Conservation (phyloP, 2,888 invertebrate species). For the Hoplodrina blanda region DNA sequence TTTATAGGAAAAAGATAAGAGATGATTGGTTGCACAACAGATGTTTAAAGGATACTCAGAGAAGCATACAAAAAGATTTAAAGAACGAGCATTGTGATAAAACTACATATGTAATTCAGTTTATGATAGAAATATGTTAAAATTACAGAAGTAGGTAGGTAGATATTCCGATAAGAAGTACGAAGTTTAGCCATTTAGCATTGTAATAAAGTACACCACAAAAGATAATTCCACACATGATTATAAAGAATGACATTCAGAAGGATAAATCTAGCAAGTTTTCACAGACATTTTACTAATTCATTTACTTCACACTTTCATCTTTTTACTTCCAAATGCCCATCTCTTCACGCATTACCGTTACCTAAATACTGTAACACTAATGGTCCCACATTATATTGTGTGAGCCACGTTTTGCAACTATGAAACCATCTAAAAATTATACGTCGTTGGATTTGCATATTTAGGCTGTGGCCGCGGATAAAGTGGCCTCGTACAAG, state of each 20-base stretch:
- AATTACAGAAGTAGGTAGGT: constrained; percentile 40
- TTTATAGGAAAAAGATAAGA: constrained; percentile 57
- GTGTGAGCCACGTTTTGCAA: constrained; percentile 74
- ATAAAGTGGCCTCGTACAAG: constrained; percentile 42
- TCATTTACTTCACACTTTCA: constrained; percentile 45
- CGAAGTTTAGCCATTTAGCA: constrained; percentile 33
- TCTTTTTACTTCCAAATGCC: constrained; percentile 41
- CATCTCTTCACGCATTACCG: constrained; percentile 50
- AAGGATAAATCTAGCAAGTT: constrained; percentile 48
- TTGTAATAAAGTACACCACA: constrained; percentile 49
- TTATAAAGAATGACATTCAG: constrained; percentile 55
- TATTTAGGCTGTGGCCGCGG: constrained; percentile 57
- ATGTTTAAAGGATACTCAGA: constrained; percentile 30
- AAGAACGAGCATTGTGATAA: constrained; percentile 25
- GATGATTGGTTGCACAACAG: constrained; percentile 28
- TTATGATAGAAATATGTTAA: constrained; percentile 44
- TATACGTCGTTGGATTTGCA: constrained; percentile 63
- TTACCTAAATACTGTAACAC: constrained; percentile 69
- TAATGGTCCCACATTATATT: constrained; percentile 81
- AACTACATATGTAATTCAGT: constrained; percentile 28
- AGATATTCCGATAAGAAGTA: constrained; percentile 36
- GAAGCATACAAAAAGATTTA: constrained; percentile 40
- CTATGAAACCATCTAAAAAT: constrained; percentile 65
- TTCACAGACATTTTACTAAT: constrained; percentile 44
- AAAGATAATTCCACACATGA: constrained; percentile 49